These are phyloP conservation scores for Meandrusa payeni DNA, from an alignment of 2,888 invertebrate species.

Conservation along the genomic window DNA sequence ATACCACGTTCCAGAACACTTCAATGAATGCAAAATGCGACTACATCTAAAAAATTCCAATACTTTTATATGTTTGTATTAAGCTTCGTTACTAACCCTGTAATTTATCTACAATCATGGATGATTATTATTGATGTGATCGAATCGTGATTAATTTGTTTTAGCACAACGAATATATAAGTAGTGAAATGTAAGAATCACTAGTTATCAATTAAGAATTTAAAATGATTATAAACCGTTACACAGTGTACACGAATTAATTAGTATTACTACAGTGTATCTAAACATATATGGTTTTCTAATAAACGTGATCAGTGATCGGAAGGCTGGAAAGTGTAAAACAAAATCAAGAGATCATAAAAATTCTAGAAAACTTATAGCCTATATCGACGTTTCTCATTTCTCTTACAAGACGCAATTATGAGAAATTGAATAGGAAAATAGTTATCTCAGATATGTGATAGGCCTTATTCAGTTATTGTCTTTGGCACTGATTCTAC, in stretches of 20 bases:
- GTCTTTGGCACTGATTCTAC: constrained; percentile 34
- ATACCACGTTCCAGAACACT: constrained; percentile 59
- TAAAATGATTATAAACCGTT: constrained; percentile 23
- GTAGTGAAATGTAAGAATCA: constrained; percentile 20
- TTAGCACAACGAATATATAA: constrained; percentile 29
- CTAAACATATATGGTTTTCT: constrained; percentile 17
- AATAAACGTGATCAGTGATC: constrained; percentile 24
- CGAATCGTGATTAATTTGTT: constrained; percentile 32
- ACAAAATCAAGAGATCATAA: constrained; percentile 66
- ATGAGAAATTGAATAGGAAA: constrained; percentile 59
- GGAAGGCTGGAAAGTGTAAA: constrained; percentile 35
- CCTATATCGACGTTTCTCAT: constrained; percentile 56
- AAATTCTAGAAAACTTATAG: constrained; percentile 50
- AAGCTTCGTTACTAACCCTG: constrained; percentile 20
- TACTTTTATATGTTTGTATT: constrained; percentile 6
- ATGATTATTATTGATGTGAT: constrained; percentile 7
- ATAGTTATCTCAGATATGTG: constrained; percentile 31
- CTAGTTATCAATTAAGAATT: constrained; percentile 17
- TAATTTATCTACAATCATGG: constrained; percentile 11
- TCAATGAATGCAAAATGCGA: constrained; percentile 7
- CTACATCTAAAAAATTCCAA: constrained; percentile 3
- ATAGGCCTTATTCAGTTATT: constrained; percentile 37
- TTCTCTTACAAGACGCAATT: constrained; percentile 61
- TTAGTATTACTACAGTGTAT: constrained; percentile 17
- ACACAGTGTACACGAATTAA: constrained; percentile 23